These are phyloP conservation scores for Melitaea cinxia DNA, from an alignment of 1,140 invertebrate species.

Conservation along the genomic window DNA sequence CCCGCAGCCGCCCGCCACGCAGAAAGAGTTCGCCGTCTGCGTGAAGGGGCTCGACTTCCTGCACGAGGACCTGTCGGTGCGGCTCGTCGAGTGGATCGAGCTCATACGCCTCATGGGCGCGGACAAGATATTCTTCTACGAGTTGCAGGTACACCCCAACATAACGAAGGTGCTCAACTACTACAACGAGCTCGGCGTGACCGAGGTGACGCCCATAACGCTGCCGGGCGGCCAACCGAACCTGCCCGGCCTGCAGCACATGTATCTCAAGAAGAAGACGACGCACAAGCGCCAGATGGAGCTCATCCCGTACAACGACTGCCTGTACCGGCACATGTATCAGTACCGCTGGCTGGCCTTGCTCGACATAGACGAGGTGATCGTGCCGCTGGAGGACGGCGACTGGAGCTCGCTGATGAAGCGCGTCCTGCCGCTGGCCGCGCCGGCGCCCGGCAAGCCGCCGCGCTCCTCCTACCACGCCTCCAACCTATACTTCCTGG, in stretches of 20 bases:
- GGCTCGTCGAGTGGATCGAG: conserved; percentile 97
- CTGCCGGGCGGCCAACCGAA: conserved; percentile 96
- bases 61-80: conserved; percentile 93
- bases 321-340: conserved; percentile 96
- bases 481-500: conserved; percentile 96
- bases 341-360: conserved; percentile 94
- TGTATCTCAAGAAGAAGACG: conserved; percentile 94
- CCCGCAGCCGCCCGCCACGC: conserved; percentile 69
- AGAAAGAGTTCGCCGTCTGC: conserved; percentile 95
- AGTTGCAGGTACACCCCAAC: conserved; percentile 94
- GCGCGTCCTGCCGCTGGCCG: conserved; percentile 87
- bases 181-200: conserved; percentile 88
- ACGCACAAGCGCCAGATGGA: conserved; percentile 97
- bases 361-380: conserved; percentile 96
- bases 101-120: conserved; percentile 92
- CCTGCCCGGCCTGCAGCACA: conserved; percentile 92
- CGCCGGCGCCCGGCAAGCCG: conserved; percentile 88
- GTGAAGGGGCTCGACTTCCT: conserved; percentile 96
- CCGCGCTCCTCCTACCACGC: conserved; percentile 92
- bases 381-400: conserved; percentile 91
- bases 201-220: conserved; percentile 93
- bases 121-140: conserved; percentile 96
- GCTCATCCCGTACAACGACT: conserved; percentile 98
- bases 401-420: conserved; percentile 93
- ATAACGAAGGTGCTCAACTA: conserved; percentile 93